Evolutionary conservation across 2,113 vertebrate genomes (phyloP), one percentile per base, ranked within the genome.

Genomic region (Xenotilapia longispinis): DNA sequence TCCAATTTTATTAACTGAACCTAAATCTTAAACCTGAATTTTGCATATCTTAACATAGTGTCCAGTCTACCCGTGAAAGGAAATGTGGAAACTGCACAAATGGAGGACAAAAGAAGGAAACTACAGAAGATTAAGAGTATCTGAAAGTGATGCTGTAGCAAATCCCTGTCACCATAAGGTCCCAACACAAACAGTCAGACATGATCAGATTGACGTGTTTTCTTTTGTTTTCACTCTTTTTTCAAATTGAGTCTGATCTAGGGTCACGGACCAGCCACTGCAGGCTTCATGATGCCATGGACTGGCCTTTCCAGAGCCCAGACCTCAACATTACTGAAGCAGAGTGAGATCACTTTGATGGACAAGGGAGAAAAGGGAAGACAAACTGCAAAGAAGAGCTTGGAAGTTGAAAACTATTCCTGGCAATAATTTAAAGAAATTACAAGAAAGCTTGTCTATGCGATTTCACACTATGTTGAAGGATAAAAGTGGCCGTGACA

Each of bases 391-490:
- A 57, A 57, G 55, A 57, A 28, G 13, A 57, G 55, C 1, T 57
- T 15, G 13, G 55, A 57, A 15, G 4, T 8, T 57, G 54, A 57
- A 26, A 57, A 5, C 3, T 15, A 28, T 9, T 58, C 54, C 54
- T 8, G 54, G 7, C 13, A 57, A 57, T 28, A 28, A 31, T 58
- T 58, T 9, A 17, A 31, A 58, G 7, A 31, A 6, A 58, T 17
- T 31, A 58, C 14, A 31, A 58, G 7, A 58, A 31, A 31, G 14
- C 26, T 58, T 0, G 26, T 31, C 4, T 15, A 28, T 9, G 55
- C 0, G 0, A 31, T 0, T 58, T 58, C 8, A 58, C 8, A 0
- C 14, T 58, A 6, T 17, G 26, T 58, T 31, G 26, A 0, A 31
- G 26, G 7, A 31, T 31, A 58, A 58, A 58, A 0, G 14, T 58